Evolutionary conservation across 2,113 vertebrate genomes (phyloP).

Genomic region (Ellobius talpinus): DNA sequence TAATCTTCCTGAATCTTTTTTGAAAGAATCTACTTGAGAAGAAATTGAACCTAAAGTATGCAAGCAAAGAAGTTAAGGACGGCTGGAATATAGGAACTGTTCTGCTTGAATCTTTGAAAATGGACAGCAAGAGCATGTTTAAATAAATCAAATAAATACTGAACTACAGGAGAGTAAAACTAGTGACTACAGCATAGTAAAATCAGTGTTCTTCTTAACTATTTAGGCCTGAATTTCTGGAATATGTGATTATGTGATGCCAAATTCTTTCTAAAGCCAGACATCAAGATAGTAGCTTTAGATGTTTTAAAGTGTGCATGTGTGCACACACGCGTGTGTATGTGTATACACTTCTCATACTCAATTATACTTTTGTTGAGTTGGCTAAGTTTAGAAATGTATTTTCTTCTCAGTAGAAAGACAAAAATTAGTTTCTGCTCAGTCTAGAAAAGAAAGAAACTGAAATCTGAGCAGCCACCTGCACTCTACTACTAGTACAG

Average conservation of each 20-base stretch:
- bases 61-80: constrained; percentile 56
- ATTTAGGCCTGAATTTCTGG: neutral
- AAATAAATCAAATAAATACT: neutral
- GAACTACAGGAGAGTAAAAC: neutral
- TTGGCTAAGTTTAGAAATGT: neutral
- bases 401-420: neutral
- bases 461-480: neutral
- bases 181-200: neutral
- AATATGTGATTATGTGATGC: constrained; percentile 28
- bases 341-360: too few relatives aligned
- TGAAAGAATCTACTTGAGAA: constrained; percentile 40
- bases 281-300: neutral
- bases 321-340: too few relatives aligned
- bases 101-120: neutral
- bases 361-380: neutral
- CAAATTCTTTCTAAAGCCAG: constrained; percentile 32
- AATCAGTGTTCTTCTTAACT: constrained; percentile 23
- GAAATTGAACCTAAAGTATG: constrained; percentile 6
- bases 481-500: neutral
- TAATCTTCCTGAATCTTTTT: neutral
- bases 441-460: neutral
- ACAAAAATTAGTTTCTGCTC: neutral
- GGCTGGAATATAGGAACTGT: neutral
- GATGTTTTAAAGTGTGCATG: neutral
- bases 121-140: neutral